Evolutionary conservation across 2,113 vertebrate genomes (phyloP).

Genomic region (Synchiropus splendidus): DNA sequence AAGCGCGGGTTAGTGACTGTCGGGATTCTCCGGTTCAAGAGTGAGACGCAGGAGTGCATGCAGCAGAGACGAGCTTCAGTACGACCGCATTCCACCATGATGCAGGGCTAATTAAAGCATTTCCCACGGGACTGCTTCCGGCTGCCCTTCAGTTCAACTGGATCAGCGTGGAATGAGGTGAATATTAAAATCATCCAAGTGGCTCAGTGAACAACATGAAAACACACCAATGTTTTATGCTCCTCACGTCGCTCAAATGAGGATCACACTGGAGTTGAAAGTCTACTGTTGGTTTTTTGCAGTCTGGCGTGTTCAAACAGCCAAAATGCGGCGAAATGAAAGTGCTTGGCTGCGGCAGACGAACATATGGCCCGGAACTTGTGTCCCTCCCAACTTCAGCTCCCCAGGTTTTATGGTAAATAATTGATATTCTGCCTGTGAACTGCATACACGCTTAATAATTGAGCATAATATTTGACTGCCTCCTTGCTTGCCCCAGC

Average conservation of each 20-base stretch:
- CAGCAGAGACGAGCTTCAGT: too few species aligned
- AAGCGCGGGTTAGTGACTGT: conserved; percentile 34
- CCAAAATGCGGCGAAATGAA: conserved; percentile 1
- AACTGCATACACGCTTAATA: conserved; percentile 49
- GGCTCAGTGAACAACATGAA: neutral
- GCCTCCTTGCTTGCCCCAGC: conserved; percentile 24
- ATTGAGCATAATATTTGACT: conserved; percentile 46
- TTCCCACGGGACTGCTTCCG: conserved; percentile 22
- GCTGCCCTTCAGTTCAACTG: conserved; percentile 11
- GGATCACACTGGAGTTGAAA: conserved; percentile 6
- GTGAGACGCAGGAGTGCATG: too few species aligned
- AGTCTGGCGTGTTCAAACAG: neutral
- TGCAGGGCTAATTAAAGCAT: conserved; percentile 43
- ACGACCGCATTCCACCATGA: neutral
- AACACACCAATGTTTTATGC: conserved; percentile 3
- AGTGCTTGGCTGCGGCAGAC: conserved; percentile 1
- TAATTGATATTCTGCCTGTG: conserved; percentile 51
- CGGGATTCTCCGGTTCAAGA: too few species aligned
- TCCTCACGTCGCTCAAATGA: conserved; percentile 1
- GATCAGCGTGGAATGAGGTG: conserved; percentile 21
- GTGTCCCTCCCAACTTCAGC: conserved; percentile 27
- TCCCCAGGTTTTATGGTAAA: conserved; percentile 50
- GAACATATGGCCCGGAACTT: conserved; percentile 21
- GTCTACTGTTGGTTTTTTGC: conserved; percentile 2
- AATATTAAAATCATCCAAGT: conserved; percentile 7